Evolutionary conservation across 2,113 vertebrate genomes (phyloP), one percentile per base, ranked within the genome.

Genomic region (Corynorhinus townsendii): DNA sequence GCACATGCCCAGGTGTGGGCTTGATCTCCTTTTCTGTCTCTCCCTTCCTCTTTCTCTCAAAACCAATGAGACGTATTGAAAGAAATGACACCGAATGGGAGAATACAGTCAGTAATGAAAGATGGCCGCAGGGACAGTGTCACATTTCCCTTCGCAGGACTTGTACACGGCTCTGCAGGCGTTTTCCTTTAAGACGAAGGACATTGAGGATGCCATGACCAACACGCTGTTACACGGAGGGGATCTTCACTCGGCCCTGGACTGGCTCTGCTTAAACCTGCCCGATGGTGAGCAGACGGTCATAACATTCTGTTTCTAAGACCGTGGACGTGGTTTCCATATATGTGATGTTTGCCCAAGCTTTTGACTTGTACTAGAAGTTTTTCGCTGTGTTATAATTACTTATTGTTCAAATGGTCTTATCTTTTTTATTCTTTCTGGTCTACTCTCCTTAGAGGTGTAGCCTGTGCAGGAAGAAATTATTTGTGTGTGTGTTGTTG

Each of bases 161-260:
- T 98, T 99, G 12, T 99, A 99, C 93, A 99, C 98, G 96, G 99
- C 99, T 96, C 98, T 99, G 96, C 98, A 99, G 96, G 99, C 97
- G 91, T 99, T 99, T 96, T 98, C 98, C 80, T 99, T 99, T 95
- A 99, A 99, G 96, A 98, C 99, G 22, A 99, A 99, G 30, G 99
- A 99, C 97, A 99, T 99, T 56, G 99, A 99, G 96, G 99, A 99
- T 96, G 99, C 99, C 20, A 99, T 99, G 99, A 99, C 99, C 97
- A 99, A 99, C 93, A 99, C 99, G 2, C 98, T 99, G 79, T 96
- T 99, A 16, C 98, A 99, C 17, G 99, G 99, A 80, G 99, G 99
- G 14, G 99, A 99, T 97, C 99, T 99, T 88, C 99, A 99, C 97
- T 99, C 99, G 86, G 99, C 99, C 6, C 99, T 99, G 68, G 99